Evolutionary conservation across 2,888 invertebrate species (phyloP), one percentile per base, ranked within the genome.

Genomic region (Scaptomyza parva): DNA sequence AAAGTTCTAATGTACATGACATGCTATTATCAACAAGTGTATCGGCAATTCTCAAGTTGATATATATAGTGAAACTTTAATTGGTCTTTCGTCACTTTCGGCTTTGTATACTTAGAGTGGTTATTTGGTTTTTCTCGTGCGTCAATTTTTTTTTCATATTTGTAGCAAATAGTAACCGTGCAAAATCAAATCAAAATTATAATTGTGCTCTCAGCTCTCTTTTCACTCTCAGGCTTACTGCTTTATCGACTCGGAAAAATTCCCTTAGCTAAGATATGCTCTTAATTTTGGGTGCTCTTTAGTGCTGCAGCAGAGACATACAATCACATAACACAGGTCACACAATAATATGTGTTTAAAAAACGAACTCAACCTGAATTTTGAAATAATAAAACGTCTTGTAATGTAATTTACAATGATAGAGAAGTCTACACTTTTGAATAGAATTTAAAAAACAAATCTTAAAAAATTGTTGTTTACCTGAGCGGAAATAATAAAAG

Each of bases 1-100:
- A 54, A 76, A 57, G 69, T 63, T 47, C 60, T 79, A 83, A 88
- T 88, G 82, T 84, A 86, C 86, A 82, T 82, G 82, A 76, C 82
- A 82, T 60, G 44, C 88, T 76, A 88, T 82, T 78, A 78, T 75
- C 47, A 65, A 45, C 24, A 43, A 43, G 1, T 3, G 14, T 11
- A 24, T 11, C 14, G 17, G 7, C 17, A 44, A 11, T 7, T n/a
- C n/a, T n/a, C n/a, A n/a, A n/a, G n/a, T n/a, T n/a, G n/a, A n/a
- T n/a, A n/a, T n/a, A n/a, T 17, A 51, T 5, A 54, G 33, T 41
- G 35, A 45, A 59, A 75, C 43, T 65, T 70, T 61, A 78, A 75
- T 78, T 75, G 63, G 28, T 51, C 44, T 43, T 48, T 44, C n/a
- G 28, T 18, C 14, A 26, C 50, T 35, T 18, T 7, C 24, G 50